Percentiles rank a stretch among this genome's conserved stretches.
phyloP scores from a whole-genome alignment of 1,140 invertebrate genomes.

The Drosophila jambulina region DNA sequence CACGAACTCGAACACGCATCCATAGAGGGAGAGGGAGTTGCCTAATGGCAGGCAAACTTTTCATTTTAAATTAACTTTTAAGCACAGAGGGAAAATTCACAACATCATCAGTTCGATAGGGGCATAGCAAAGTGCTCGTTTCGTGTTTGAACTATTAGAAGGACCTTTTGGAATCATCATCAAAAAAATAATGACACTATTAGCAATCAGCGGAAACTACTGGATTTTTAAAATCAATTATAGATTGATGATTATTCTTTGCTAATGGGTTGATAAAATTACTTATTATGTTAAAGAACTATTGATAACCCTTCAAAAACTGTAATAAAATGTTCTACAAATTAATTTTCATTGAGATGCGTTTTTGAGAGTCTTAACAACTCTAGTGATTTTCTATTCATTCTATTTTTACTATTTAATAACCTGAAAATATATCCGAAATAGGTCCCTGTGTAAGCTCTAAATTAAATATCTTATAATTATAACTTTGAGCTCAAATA shows the following conservation, averaged over 20 bases:
- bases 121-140: not conserved
- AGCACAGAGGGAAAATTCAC: slow-evolving; percentile 18
- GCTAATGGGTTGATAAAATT: not conserved
- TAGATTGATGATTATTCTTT: not conserved
- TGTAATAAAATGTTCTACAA: no score
- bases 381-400: not conserved
- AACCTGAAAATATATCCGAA: not conserved
- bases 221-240: not conserved
- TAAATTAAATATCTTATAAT: not conserved
- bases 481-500: no score
- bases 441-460: not conserved
- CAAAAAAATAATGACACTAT: not conserved
- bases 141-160: slow-evolving; percentile 2
- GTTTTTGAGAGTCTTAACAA: not conserved
- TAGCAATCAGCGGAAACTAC: not conserved
- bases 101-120: slow-evolving; percentile 27
- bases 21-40: slow-evolving; percentile 15
- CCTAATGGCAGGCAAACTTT: slow-evolving; percentile 75
- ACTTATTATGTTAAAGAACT: no score
- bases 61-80: slow-evolving; percentile 76
- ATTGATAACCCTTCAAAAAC: no score
- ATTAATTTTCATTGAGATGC: no score
- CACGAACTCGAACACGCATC: slow-evolving; percentile 18
- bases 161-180: not conserved
- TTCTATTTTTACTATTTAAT: not conserved